phyloP scores from a whole-genome alignment of 2,113 vertebrate species.

The Echinops telfairi region DNA sequence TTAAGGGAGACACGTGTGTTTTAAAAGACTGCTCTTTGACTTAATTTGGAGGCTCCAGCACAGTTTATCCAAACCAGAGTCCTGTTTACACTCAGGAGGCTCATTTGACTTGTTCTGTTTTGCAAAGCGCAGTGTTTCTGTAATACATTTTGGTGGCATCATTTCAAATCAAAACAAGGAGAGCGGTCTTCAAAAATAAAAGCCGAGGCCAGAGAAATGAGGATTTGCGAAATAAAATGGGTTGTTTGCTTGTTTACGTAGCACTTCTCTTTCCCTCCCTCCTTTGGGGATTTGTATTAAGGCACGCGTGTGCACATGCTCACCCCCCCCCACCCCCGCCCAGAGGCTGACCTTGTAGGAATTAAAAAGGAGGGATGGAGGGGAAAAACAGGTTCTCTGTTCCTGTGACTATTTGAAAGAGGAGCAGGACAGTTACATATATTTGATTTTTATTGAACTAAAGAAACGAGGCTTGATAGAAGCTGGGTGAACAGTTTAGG shows the following conservation, averaged over 20 bases:
- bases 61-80: slow-evolving; percentile 73
- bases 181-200: slow-evolving; percentile 76
- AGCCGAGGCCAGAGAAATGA: slow-evolving; percentile 72
- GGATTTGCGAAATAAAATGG: slow-evolving; percentile 21
- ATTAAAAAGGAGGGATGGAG: background rate
- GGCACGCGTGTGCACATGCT: slow-evolving; percentile 13
- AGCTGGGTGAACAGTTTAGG: slow-evolving; percentile 37
- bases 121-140: slow-evolving; percentile 68
- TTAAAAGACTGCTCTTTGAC: slow-evolving; percentile 42
- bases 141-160: slow-evolving; percentile 69
- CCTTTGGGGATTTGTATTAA: slow-evolving; percentile 62
- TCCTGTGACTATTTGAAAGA: slow-evolving; percentile 7
- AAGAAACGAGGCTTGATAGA: background rate
- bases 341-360: background rate
- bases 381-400: background rate
- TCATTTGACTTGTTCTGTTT: slow-evolving; percentile 70
- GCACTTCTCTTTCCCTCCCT: slow-evolving; percentile 47
- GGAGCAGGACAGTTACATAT: background rate
- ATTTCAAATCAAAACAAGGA: slow-evolving; percentile 76
- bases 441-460: background rate
- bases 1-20: slow-evolving; percentile 29
- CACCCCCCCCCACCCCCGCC: too few relatives aligned
- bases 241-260: slow-evolving; percentile 74
- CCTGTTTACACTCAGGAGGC: slow-evolving; percentile 78
- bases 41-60: slow-evolving; percentile 74